Evolutionary conservation across 1,140 invertebrate species (phyloP), one percentile per base, ranked within the genome.

Genomic region (Conus ventricosus): DNA sequence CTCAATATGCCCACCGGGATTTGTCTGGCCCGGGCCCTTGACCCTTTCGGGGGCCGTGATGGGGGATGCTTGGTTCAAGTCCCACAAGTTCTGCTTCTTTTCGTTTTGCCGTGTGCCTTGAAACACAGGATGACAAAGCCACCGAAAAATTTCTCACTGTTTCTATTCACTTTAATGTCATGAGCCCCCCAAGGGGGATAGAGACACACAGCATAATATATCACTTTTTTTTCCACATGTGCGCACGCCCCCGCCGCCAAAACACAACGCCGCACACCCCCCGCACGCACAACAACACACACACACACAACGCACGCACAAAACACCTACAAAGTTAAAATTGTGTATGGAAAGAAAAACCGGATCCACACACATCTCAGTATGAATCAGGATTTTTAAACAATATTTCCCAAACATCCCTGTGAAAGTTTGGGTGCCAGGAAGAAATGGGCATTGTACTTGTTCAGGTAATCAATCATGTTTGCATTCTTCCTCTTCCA

Each of bases 401-500:
- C 55, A 7, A 6, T 57, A 6, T 57, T 13, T 57, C 55, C 55
- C 55, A n/a, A 57, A 75, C 84, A 85, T 85, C 90, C 92, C 88
- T 90, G 91, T 57, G 88, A 89, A 15, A 92, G 86, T 88, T 89
- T 94, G 53, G 98, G 97, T 81, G 97, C 97, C 87, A 98, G 96
- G 25, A 97, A 96, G 71, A 97, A 96, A 87, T 97, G 96, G 83
- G 97, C 96, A n/a, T 97, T 94, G 95, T 98, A 99, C 89, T 97
- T 97, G 87, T 96, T 96, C 57, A 97, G 96, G 88, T 97, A 96
- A 57, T 97, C 97, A 91, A 98, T 97, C 92, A 99, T 96, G 88
- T 97, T 97, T 60, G 96, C 51, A 99, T 95, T 89, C 98, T 94
- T 99, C 98, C 93, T 99, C 98, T 94, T 99, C 98, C 85, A 99